Percentiles rank a stretch among this genome's conserved stretches.
Evolutionary conservation across 2,113 vertebrate genomes (phyloP).

Genomic region (Pluvianellus socialis): DNA sequence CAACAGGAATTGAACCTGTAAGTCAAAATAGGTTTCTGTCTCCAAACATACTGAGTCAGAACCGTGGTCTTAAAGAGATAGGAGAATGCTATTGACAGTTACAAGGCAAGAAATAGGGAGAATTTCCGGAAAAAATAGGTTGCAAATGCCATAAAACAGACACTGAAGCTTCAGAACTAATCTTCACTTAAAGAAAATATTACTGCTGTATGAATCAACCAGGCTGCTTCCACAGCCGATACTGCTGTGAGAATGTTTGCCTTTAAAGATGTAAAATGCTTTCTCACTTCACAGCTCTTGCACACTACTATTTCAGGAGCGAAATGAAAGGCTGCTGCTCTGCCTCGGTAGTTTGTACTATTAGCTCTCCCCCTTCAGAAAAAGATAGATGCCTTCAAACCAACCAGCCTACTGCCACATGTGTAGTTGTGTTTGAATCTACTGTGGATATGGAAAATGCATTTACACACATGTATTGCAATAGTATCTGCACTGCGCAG

Average conservation of each 20-base stretch:
- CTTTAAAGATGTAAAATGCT: neutral
- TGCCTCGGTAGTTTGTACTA: neutral
- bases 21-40: slow-evolving; percentile 61
- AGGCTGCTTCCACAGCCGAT: neutral
- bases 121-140: neutral
- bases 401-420: neutral
- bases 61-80: neutral
- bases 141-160: neutral
- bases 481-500: neutral
- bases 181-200: neutral
- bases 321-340: neutral
- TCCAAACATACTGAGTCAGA: slow-evolving; percentile 41
- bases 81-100: neutral
- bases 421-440: neutral
- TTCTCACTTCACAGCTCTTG: neutral
- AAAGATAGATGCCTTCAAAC: neutral
- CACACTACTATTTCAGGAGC: neutral
- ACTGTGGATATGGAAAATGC: neutral
- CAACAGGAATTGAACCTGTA: slow-evolving; percentile 66
- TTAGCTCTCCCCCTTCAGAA: neutral
- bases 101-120: neutral
- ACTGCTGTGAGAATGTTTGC: neutral
- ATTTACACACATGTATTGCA: neutral
- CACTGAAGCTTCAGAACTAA: neutral
- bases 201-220: neutral